Percentiles rank a stretch among this genome's conserved stretches.
Conservation (phyloP, 2,888 invertebrate genomes). For the Hylaea fasciaria region DNA sequence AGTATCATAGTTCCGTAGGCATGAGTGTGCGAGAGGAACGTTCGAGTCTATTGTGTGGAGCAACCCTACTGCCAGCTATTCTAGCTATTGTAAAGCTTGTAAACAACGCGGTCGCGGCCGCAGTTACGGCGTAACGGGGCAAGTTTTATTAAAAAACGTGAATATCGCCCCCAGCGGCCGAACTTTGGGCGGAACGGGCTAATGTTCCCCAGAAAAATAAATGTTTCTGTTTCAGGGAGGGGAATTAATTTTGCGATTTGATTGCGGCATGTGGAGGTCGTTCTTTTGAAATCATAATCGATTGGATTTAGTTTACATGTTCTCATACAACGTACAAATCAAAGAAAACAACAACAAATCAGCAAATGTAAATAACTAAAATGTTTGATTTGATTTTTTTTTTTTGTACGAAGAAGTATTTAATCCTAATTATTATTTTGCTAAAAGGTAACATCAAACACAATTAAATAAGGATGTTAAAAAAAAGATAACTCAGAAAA, state of each 20-base stretch:
- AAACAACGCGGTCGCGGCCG: conserved; percentile 38
- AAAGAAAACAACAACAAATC: too few species aligned
- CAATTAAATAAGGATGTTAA: too few species aligned
- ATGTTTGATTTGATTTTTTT: too few species aligned
- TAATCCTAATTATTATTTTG: too few species aligned
- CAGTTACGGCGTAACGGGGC: conserved; percentile 43
- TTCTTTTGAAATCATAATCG: neutral
- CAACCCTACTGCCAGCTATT: neutral
- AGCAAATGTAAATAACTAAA: too few species aligned
- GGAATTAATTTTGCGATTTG: conserved; percentile 20
- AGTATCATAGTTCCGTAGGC: too few species aligned
- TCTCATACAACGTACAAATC: neutral
- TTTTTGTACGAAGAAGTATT: too few species aligned
- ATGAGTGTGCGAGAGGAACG: neutral
- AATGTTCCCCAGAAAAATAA: conserved; percentile 33
- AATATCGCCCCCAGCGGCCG: conserved; percentile 39
- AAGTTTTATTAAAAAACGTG: conserved; percentile 53
- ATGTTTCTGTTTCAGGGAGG: conserved; percentile 22
- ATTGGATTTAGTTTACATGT: neutral
- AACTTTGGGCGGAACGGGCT: conserved; percentile 30
- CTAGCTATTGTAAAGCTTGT: conserved; percentile 34
- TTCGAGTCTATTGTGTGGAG: neutral
- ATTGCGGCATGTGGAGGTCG: conserved; percentile 6
- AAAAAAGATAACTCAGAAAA: too few species aligned
- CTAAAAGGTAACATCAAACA: too few species aligned